Conservation (phyloP, 2,113 vertebrate genomes). For the Tetrao urogallus region DNA sequence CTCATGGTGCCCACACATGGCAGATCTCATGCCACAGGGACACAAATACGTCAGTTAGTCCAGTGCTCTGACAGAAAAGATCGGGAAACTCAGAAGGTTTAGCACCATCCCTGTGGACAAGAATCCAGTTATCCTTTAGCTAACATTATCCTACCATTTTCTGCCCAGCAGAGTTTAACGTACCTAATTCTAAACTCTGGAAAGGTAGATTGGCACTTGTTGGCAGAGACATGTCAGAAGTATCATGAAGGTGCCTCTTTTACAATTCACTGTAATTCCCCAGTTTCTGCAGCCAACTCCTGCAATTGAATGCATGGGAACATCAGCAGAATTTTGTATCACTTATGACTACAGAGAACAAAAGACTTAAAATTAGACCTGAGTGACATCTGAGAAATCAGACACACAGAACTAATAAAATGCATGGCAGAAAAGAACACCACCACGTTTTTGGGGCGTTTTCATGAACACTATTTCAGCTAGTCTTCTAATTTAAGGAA, state of each 20-base stretch:
- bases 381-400: background rate
- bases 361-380: slow-evolving; percentile 20
- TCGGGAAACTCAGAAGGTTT: background rate
- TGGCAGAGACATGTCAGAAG: background rate
- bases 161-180: background rate
- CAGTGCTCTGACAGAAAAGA: background rate
- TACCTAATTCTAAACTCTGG: background rate
- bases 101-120: background rate
- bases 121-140: background rate
- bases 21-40: background rate
- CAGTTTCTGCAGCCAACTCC: background rate
- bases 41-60: background rate
- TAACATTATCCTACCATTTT: background rate
- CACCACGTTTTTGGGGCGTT: background rate
- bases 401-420: background rate
- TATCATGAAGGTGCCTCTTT: background rate
- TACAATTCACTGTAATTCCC: background rate
- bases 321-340: background rate
- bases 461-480: background rate
- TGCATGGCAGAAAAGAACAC: background rate
- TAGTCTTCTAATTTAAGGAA: background rate
- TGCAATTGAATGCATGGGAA: background rate
- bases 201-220: background rate
- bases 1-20: accelerated
- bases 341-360: background rate